These are phyloP conservation scores for Spilogale gracilis DNA, from an alignment of 2,113 vertebrate species.

Conservation along the genomic window DNA sequence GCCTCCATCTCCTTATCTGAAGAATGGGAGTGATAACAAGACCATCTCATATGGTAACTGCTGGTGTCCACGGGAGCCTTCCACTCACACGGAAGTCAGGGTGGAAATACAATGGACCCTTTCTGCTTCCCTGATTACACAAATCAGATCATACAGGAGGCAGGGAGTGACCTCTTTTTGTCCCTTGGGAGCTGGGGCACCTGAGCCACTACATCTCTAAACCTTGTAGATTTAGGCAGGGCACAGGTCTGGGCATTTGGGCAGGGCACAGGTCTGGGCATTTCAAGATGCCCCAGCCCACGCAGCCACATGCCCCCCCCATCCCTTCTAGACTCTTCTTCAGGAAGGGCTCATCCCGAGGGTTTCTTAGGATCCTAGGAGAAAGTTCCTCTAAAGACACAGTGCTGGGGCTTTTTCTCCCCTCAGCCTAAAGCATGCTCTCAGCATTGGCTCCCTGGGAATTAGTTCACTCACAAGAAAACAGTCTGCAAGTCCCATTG, in stretches of 20 bases:
- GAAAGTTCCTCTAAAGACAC: not conserved
- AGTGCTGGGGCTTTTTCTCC: not conserved
- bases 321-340: not conserved
- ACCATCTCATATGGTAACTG: accelerated
- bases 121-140: not conserved
- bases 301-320: not conserved
- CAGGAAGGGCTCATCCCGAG: not conserved
- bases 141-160: not conserved
- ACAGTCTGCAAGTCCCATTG: not conserved
- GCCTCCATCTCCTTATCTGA: too few species aligned
- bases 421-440: not conserved
- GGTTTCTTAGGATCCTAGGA: not conserved
- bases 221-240: not conserved
- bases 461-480: not conserved
- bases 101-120: not conserved
- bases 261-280: not conserved
- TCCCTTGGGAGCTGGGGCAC: not conserved
- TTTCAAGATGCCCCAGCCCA: not conserved
- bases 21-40: accelerated
- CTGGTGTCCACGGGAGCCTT: accelerated
- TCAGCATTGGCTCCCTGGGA: not conserved
- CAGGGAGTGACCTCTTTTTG: not conserved
- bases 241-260: not conserved
- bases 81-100: not conserved
- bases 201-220: not conserved